Evolutionary conservation across 2,888 invertebrate species (phyloP), one percentile per base, ranked within the genome.

Genomic region (Drosophila subsilvestris): DNA sequence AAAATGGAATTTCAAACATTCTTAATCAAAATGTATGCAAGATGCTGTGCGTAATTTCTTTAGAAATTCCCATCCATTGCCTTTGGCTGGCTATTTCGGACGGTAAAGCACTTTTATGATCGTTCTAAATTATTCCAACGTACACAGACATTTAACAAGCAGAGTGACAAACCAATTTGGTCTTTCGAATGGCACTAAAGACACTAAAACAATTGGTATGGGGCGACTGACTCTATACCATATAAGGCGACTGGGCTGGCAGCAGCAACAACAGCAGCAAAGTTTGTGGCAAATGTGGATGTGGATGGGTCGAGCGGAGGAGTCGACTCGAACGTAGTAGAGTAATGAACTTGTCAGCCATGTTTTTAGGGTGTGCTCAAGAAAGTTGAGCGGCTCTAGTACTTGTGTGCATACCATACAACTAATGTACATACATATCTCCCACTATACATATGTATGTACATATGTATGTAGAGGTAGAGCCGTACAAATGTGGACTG

Each of bases 321-420:
- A 48, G 45, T 47, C n/a, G 37, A n/a, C 12, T 32, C 37, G 37
- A 37, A 14, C 7, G n/a, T 2, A 7, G 37, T 37, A 65, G 85
- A 75, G 80, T 82, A 86, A 86, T 86, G 86, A 86, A 86, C 86
- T 88, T 85, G 84, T 87, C 80, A 84, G 78, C 75, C 82, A 78
- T 81, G 76, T 76, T 84, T 65, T 60, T 75, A 85, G 83, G 86
- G 84, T 82, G 79, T 72, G 66, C 77, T 67, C 75, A 86, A 80
- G 84, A 84, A 84, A 84, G 84, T 84, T 78, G 63, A 54, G 32
- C 12, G 32, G 12, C 3, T 5, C 32, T 14, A 32, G 32, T 32
- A 32, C 32, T 14, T 12, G 25, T 10, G 10, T 29, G 10, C 29
- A 10, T 29, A 29, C 29, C 27, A 8, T 32, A 12, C 14, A 32